A percentile compares a stretch with the other conserved stretches of the same genome.
phyloP scores from a whole-genome alignment of 2,797 vertebrate species.

The Halcyon smyrnensis region DNA sequence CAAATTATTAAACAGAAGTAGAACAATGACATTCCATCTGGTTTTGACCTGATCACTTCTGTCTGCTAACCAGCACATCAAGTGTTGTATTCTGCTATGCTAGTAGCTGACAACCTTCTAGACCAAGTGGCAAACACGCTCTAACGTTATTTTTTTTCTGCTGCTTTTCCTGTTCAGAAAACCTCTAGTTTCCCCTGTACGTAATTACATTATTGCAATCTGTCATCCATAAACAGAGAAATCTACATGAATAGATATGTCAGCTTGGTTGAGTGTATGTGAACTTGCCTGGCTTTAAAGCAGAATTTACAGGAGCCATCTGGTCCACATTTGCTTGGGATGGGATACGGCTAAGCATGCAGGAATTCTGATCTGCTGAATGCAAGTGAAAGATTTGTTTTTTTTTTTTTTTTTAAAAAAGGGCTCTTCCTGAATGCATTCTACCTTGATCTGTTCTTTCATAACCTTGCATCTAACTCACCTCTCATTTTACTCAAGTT shows the following conservation, averaged over 20 bases:
- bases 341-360: constrained; percentile 32
- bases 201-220: constrained; percentile 5
- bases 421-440: neutral
- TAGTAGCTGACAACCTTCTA: neutral
- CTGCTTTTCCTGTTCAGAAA: constrained; percentile 8
- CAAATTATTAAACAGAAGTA: constrained; percentile 39
- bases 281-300: constrained; percentile 55
- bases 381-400: neutral
- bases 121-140: neutral
- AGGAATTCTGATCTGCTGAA: constrained; percentile 36
- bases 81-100: neutral
- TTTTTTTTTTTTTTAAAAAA: neutral
- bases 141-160: neutral
- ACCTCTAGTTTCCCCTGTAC: neutral
- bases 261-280: constrained; percentile 43
- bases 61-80: neutral
- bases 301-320: constrained; percentile 65
- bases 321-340: constrained; percentile 48
- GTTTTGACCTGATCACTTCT: neutral
- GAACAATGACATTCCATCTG: neutral
- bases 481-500: neutral
- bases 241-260: constrained; percentile 33
- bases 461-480: neutral
- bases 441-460: constrained; percentile 36
- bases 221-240: constrained; percentile 38